Evolutionary conservation across 1,140 invertebrate species (phyloP).

Genomic region (Planococcus citri): DNA sequence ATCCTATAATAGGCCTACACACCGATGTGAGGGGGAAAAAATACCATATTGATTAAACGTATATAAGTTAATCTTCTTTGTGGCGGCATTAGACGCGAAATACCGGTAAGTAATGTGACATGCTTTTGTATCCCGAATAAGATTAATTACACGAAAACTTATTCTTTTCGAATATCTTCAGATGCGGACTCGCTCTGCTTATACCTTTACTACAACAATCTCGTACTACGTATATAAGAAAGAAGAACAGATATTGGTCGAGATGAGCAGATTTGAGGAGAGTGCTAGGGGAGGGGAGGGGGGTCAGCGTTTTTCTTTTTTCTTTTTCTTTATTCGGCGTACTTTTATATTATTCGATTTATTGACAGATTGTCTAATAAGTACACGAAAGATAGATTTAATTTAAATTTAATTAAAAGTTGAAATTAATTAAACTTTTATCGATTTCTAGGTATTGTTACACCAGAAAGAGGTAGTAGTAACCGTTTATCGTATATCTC

Average conservation of each 20-base stretch:
- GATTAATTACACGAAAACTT: neutral
- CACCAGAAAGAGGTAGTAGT: neutral
- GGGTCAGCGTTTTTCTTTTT: too few relatives aligned
- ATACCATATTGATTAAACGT: neutral
- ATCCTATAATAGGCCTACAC: too few relatives aligned
- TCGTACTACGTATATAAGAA: too few relatives aligned
- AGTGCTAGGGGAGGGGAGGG: too few relatives aligned
- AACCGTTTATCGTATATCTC: too few relatives aligned
- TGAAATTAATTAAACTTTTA: neutral
- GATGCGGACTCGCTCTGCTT: neutral
- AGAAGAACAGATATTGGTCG: too few relatives aligned
- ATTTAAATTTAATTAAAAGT: conserved; percentile 9
- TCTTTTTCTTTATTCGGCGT: too few relatives aligned
- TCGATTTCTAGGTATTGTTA: neutral
- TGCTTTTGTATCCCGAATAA: neutral
- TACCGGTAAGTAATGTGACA: neutral
- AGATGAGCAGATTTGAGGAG: too few relatives aligned
- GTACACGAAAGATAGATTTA: neutral
- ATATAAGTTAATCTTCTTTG: neutral
- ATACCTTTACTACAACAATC: neutral
- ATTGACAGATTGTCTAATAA: neutral
- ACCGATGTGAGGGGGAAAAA: neutral
- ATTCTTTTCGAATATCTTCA: neutral
- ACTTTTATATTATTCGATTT: too few relatives aligned
- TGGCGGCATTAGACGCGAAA: neutral